Evolutionary conservation across 2,113 vertebrate genomes (phyloP).

Genomic region (Leucosticte australis): DNA sequence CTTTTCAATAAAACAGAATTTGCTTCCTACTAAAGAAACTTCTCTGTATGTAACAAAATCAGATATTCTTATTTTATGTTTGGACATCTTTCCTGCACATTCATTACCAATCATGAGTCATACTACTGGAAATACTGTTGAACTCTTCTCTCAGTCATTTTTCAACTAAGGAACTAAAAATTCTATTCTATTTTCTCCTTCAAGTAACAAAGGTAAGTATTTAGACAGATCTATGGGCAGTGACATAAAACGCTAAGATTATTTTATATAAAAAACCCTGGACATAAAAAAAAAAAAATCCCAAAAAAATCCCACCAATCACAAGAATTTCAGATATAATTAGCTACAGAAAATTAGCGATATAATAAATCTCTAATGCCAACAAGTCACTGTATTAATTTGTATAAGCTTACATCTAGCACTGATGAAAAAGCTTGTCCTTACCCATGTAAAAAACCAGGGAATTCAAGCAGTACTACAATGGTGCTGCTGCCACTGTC

Average conservation of each 20-base stretch:
- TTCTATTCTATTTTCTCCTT: background rate
- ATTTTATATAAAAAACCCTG: background rate
- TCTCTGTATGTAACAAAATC: background rate
- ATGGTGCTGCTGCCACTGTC: background rate
- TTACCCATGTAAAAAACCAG: background rate
- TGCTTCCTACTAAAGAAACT: background rate
- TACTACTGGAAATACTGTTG: background rate
- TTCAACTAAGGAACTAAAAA: background rate
- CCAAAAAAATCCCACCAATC: rapidly evolving
- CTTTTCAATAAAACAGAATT: background rate
- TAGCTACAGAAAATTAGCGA: background rate
- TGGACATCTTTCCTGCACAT: background rate
- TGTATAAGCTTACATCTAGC: background rate
- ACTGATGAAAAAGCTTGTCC: background rate
- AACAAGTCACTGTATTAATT: background rate
- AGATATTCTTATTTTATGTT: background rate
- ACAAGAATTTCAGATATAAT: background rate
- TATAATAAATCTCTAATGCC: background rate
- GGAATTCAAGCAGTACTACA: background rate
- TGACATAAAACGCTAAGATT: background rate
- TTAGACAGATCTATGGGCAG: background rate
- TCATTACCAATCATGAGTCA: background rate
- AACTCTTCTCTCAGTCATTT: background rate
- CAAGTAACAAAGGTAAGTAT: background rate
- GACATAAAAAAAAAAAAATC: background rate